Base-by-base conservation (phyloP, 2,888 invertebrate genomes). In the Apamea sordens region DNA sequence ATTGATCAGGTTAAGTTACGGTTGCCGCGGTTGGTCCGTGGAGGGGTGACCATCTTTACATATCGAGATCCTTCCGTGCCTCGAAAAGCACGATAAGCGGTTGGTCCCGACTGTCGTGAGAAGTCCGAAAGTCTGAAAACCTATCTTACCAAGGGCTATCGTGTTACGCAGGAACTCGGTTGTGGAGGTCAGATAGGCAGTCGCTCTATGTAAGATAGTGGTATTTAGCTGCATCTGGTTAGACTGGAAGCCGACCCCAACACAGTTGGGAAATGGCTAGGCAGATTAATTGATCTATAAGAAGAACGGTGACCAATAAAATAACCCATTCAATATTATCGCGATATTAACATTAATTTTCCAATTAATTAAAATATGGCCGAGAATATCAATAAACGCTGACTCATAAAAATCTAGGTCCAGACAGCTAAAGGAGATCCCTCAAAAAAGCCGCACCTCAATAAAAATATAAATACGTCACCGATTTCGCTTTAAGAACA, bases 401-500 rank as follows among this genome's bases (percentile, higher is more conserved):
- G 59, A 81, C 28, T 61, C 83, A 83, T 47, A 61, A 28, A 69
- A 47, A n/a, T 41, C 8, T 47, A 56, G 71, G 64, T 78, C 41
- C 69, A 64, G 7, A 69, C 1, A 44, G 18, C 11, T 15, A 13
- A n/a, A 83, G 56, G 13, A 63, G 13, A 65, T 28, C 50, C 44
- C 44, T 67, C 21, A 24, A 50, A 56, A 56, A 56, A 56, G 3
- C 24, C 24, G 3, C 53, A 56, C 53, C 24, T 56, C 10, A 56
- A 11, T 24, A 24, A 24, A 3, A 73, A 68, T 50, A 50, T 36
- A 13, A 6, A 73, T 75, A 84, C 81, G 81, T 88, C 76, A 81
- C 41, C 32, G 1, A 65, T 75, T 86, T 73, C 74, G 63, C 69
- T 61, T 47, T 3, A 68, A 13, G 13, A 69, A 63, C 47, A 68